phyloP scores from a whole-genome alignment of 2,888 invertebrate genomes.

The Athalia circularis region DNA sequence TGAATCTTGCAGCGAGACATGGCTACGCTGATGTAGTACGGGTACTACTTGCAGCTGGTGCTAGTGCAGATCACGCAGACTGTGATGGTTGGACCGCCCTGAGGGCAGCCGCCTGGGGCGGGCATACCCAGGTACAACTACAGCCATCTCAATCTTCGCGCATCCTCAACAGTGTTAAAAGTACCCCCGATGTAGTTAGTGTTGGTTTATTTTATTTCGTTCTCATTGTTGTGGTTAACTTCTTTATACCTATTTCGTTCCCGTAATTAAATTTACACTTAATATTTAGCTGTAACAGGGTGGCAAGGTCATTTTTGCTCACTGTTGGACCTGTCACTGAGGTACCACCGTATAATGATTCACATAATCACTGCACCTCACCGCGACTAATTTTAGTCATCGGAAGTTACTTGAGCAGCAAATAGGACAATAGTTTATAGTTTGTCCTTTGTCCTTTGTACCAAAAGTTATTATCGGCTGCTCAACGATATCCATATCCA shows the following conservation, averaged over 20 bases:
- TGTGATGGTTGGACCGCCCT: constrained; percentile 93
- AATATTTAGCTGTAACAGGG: background rate
- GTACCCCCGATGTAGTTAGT: constrained; percentile 59
- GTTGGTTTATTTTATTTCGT: constrained; percentile 56
- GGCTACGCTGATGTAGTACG: constrained; percentile 84
- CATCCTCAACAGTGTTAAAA: constrained; percentile 59
- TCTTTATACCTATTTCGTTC: constrained; percentile 11
- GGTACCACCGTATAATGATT: background rate
- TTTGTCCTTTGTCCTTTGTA: too few species aligned
- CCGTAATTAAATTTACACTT: background rate
- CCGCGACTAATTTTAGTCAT: constrained; percentile 7
- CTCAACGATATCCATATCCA: background rate
- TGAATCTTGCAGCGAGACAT: constrained; percentile 90
- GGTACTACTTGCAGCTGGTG: constrained; percentile 79
- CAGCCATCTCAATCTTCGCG: constrained; percentile 58
- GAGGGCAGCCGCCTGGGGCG: constrained; percentile 96
- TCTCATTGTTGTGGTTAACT: constrained; percentile 55
- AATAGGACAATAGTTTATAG: background rate
- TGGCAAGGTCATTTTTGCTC: too few species aligned
- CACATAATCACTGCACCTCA: background rate
- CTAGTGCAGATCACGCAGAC: constrained; percentile 86
- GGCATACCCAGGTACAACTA: constrained; percentile 85
- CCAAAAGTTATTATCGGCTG: background rate
- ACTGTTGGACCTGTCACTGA: too few species aligned
- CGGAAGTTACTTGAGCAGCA: background rate